Conservation (phyloP, 2,888 invertebrate genomes). For the Tenthredo notha region DNA sequence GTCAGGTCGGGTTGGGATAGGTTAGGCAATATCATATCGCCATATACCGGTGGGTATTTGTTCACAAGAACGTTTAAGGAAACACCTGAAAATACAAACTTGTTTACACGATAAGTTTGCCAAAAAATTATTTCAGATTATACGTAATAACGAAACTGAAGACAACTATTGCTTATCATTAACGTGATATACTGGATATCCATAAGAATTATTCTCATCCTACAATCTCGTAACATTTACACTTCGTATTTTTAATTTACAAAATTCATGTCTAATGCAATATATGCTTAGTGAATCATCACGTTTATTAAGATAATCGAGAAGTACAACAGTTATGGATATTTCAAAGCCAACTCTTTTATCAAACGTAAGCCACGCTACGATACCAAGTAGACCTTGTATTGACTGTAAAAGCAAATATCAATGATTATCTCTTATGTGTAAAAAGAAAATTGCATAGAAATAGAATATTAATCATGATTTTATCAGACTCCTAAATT, state of each 20-base stretch:
- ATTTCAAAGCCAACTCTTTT: too few relatives aligned
- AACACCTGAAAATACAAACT: background rate
- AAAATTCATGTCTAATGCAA: background rate
- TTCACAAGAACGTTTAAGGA: background rate
- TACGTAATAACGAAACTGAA: background rate
- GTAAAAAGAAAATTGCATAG: too few relatives aligned
- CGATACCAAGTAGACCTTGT: too few relatives aligned
- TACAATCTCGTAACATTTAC: background rate
- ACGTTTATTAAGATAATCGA: too few relatives aligned
- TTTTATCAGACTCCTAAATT: background rate
- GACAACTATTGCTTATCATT: background rate
- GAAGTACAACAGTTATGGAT: too few relatives aligned
- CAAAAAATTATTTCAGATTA: background rate
- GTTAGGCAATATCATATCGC: slow-evolving; percentile 1
- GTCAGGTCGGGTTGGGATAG: slow-evolving; percentile 36
- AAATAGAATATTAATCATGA: too few relatives aligned
- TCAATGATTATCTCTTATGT: too few relatives aligned
- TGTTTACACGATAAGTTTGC: background rate
- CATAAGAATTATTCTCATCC: background rate
- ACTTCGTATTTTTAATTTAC: background rate
- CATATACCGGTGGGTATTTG: background rate
- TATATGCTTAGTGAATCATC: too few relatives aligned
- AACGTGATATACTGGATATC: background rate
- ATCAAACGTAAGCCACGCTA: too few relatives aligned
- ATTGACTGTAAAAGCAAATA: too few relatives aligned